phyloP scores from a whole-genome alignment of 2,888 invertebrate species.

The Nemurella pictetii region DNA sequence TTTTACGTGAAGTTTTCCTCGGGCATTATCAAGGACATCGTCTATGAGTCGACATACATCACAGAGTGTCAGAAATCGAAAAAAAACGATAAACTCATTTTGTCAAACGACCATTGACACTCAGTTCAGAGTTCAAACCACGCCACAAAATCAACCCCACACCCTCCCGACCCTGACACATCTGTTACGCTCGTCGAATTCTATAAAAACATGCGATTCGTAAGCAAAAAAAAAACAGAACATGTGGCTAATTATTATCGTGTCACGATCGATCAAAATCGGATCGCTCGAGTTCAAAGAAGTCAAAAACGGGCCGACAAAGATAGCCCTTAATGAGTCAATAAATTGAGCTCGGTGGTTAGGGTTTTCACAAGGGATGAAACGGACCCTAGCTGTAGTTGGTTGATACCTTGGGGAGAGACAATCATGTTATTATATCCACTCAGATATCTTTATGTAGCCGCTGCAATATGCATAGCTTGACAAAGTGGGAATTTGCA shows the following conservation, averaged over 20 bases:
- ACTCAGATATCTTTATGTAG: background rate
- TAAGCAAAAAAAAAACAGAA: conserved; percentile 11
- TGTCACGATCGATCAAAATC: conserved; percentile 4
- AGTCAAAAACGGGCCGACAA: conserved; percentile 27
- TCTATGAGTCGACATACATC: too few relatives aligned
- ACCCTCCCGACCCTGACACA: background rate
- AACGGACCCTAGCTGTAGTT: background rate
- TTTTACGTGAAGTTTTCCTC: too few relatives aligned
- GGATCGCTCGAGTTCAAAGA: conserved; percentile 1
- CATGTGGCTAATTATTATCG: conserved; percentile 22
- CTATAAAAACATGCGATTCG: background rate
- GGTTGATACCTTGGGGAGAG: background rate
- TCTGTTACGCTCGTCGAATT: background rate
- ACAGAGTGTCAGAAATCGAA: too few relatives aligned
- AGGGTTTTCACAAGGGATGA: background rate
- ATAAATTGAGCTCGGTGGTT: background rate
- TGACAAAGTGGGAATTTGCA: conserved; percentile 11
- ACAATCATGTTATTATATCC: background rate
- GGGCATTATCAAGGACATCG: too few relatives aligned
- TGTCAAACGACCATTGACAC: too few relatives aligned
- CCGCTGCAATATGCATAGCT: conserved; percentile 5
- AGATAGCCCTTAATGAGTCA: conserved; percentile 18
- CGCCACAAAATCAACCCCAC: background rate
- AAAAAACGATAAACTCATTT: too few relatives aligned
- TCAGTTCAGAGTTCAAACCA: background rate